phyloP scores from a whole-genome alignment of 2,888 invertebrate genomes.

The Apotomis capreana region DNA sequence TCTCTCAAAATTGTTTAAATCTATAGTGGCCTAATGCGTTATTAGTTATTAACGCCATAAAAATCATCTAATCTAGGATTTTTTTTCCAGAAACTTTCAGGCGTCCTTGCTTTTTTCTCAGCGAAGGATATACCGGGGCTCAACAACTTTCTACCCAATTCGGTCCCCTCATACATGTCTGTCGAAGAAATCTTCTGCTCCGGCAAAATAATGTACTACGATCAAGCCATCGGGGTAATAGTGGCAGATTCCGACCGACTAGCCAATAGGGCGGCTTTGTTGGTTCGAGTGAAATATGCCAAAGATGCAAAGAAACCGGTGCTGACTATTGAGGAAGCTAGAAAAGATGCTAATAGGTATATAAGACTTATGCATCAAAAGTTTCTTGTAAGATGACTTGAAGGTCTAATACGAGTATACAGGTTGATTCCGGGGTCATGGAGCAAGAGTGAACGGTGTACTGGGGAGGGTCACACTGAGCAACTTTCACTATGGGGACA shows the following conservation, averaged over 20 bases:
- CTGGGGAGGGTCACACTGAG: too few species aligned
- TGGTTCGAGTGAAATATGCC: constrained; percentile 83
- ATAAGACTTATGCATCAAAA: too few species aligned
- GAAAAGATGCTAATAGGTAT: constrained; percentile 54
- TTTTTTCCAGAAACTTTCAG: constrained; percentile 82
- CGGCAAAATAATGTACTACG: constrained; percentile 84
- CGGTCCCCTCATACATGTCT: constrained; percentile 45
- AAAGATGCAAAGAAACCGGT: constrained; percentile 65
- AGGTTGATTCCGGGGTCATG: too few species aligned
- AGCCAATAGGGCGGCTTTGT: constrained; percentile 83
- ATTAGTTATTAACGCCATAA: too few species aligned
- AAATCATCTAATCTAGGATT: too few species aligned
- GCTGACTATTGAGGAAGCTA: constrained; percentile 60
- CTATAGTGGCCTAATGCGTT: too few species aligned
- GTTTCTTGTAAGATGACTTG: too few species aligned
- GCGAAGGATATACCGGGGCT: constrained; percentile 88
- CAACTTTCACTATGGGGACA: too few species aligned
- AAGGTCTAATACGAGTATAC: too few species aligned
- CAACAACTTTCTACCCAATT: constrained; percentile 81
- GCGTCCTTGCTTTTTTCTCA: constrained; percentile 85
- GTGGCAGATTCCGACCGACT: constrained; percentile 83
- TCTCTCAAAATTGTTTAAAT: too few species aligned
- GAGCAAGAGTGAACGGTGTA: too few species aligned
- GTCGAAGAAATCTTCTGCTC: constrained; percentile 80
- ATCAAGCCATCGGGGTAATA: constrained; percentile 87